Conservation (phyloP, 2,888 invertebrate species). For the Stenichneumon culpator region DNA sequence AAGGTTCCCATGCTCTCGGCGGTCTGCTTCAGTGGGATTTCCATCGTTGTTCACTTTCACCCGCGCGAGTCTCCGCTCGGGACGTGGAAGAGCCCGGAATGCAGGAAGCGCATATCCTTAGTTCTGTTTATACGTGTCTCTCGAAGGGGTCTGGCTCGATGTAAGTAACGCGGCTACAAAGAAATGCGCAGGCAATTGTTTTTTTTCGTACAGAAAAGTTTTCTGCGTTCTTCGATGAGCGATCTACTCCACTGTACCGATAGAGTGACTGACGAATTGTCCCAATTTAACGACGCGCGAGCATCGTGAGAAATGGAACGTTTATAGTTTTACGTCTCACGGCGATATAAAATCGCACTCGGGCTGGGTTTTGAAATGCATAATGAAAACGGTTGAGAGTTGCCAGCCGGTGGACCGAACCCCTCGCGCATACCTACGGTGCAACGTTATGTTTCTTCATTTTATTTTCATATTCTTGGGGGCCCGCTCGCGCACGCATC, state of each 20-base stretch:
- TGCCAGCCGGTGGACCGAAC: conserved; percentile 1
- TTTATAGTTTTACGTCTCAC: background rate
- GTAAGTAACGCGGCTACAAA: background rate
- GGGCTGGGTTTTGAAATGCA: background rate
- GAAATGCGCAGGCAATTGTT: background rate
- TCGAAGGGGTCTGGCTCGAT: conserved; percentile 20
- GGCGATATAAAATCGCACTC: background rate
- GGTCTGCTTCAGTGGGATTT: conserved; percentile 32
- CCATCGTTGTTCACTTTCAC: conserved; percentile 66
- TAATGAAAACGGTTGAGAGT: background rate
- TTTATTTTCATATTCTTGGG: background rate
- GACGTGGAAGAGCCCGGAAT: conserved; percentile 64
- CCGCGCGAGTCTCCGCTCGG: conserved; percentile 9
- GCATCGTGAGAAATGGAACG: conserved; percentile 15
- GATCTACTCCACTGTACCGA: background rate
- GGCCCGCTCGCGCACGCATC: conserved; percentile 29
- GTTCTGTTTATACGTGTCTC: conserved; percentile 36
- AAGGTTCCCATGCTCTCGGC: conserved; percentile 61
- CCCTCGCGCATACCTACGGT: conserved; percentile 27
- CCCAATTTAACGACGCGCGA: background rate
- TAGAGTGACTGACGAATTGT: background rate
- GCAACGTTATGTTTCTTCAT: conserved; percentile 33
- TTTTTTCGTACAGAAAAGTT: background rate
- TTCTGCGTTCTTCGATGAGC: background rate
- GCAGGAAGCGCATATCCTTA: conserved; percentile 67